phyloP scores from a whole-genome alignment of 2,888 invertebrate species.

The Crossocerus cetratus region DNA sequence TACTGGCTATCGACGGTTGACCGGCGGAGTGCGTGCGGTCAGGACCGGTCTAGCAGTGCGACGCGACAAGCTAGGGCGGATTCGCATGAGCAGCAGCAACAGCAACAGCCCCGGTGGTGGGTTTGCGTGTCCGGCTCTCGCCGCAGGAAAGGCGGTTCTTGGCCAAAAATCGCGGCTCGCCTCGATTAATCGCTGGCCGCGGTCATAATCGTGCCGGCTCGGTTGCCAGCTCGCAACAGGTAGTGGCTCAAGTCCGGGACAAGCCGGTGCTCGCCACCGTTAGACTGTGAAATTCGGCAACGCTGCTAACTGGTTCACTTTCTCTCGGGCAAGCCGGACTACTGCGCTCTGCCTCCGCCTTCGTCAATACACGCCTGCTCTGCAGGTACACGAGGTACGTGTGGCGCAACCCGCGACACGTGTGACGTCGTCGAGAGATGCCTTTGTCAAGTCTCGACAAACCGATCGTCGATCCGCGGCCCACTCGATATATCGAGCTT shows the following conservation, averaged over 20 bases:
- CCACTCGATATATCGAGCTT: too few relatives aligned
- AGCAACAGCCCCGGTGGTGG: too few relatives aligned
- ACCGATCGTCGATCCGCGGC: conserved; percentile 40
- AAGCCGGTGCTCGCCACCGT: conserved; percentile 26
- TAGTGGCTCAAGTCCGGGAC: conserved; percentile 9
- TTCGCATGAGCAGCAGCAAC: not conserved
- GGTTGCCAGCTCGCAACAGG: conserved; percentile 58
- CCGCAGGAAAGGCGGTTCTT: conserved; percentile 37
- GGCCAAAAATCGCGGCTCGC: conserved; percentile 47
- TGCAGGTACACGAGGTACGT: not conserved
- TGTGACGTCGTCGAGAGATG: conserved; percentile 11
- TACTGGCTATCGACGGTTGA: too few relatives aligned
- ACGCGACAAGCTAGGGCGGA: not conserved
- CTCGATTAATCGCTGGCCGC: conserved; percentile 42
- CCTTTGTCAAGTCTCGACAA: conserved; percentile 45
- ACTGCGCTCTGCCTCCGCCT: conserved; percentile 47
- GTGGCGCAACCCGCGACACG: not conserved
- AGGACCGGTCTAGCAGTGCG: not conserved
- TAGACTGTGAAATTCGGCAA: conserved; percentile 70
- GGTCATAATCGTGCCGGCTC: conserved; percentile 29
- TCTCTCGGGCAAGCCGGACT: conserved; percentile 69
- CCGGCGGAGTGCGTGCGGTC: too few relatives aligned
- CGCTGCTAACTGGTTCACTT: conserved; percentile 74
- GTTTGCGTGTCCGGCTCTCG: conserved; percentile 21
- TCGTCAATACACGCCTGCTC: conserved; percentile 4